Evolutionary conservation across 2,797 vertebrate genomes (phyloP).

Genomic region (Passerculus sandwichensis): DNA sequence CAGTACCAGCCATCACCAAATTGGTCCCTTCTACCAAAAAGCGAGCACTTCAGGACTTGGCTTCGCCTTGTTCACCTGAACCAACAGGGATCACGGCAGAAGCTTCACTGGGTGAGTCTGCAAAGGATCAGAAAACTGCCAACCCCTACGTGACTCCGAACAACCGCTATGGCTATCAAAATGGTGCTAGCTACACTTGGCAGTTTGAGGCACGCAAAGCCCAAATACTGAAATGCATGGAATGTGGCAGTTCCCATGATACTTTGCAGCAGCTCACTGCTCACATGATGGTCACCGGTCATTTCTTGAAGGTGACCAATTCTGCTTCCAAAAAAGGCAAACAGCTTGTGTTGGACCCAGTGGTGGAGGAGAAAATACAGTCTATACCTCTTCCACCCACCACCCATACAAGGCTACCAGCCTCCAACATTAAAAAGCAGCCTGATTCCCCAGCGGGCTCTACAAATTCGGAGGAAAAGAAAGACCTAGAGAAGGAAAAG

Average conservation of each 20-base stretch:
- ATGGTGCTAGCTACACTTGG: constrained; percentile 98
- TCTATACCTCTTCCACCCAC: constrained; percentile 96
- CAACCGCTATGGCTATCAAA: constrained; percentile 98
- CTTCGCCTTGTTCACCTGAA: constrained; percentile 92
- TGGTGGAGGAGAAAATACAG: constrained; percentile 95
- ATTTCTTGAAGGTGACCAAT: constrained; percentile 97
- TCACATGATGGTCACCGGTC: constrained; percentile 99
- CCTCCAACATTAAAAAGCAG: constrained; percentile 86
- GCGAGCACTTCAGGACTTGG: constrained; percentile 91
- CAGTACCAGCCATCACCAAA: constrained; percentile 94
- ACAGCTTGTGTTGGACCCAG: constrained; percentile 92
- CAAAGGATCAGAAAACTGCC: constrained; percentile 91
- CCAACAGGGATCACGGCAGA: constrained; percentile 82
- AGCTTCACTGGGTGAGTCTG: constrained; percentile 80
- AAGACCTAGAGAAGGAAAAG: constrained; percentile 83
- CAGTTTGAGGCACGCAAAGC: constrained; percentile 98
- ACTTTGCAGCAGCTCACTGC: constrained; percentile 97
- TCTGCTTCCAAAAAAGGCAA: constrained; percentile 98
- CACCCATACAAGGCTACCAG: constrained; percentile 86
- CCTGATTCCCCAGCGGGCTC: constrained; percentile 84
- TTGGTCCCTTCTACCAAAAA: constrained; percentile 96
- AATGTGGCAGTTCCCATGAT: constrained; percentile 97
- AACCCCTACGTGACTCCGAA: constrained; percentile 98
- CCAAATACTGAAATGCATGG: constrained; percentile 99
- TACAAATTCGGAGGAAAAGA: constrained; percentile 81